Base-by-base conservation (phyloP, 2,797 vertebrate species). In the Xerus rutilus region DNA sequence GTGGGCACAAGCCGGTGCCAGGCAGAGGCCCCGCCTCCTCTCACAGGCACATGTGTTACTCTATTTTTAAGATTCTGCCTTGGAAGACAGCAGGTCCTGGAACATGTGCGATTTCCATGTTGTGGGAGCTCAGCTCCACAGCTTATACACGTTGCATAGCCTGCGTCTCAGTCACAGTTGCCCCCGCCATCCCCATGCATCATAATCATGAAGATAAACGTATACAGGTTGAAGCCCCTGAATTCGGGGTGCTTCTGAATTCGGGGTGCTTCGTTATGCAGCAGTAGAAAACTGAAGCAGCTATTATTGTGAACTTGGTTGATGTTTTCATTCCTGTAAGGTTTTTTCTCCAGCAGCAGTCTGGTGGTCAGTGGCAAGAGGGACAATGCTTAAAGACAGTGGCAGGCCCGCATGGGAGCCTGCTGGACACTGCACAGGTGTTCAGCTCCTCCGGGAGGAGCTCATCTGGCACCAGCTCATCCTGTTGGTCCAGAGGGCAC, bases 21-120 rank as follows among this genome's bases (percentile, higher is more conserved):
- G 35, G 18, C 5, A 0, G 78, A 8, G 7, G 35, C 5, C 49
- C 67, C 14, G 1, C 11, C 28, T 23, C 35, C 25, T 0, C 30
- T 45, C 7, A 23, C 30, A 5, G 5, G 62, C 52, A 54, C 54
- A 62, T 49, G 83, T 30, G 45, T 25, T 13, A n/a, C 43, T 92
- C 93, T 86, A 23, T 96, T 79, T 94, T 94, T 64, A 79, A 78
- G 84, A 49, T 43, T 12, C 78, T 28, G 76, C 85, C 59, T 93
- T 62, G 90, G 93, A 92, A 86, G 13, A 54, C 82, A 45, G 92
- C 30, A 1, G 39, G 0, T 54, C 74, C 93, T 32, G 74, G 76
- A 89, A 86, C 32, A 28, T 4, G 30, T 30, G 70, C 69, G 23
- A 1, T 72, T 57, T 79, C 78, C 69, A n/a, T 0, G 17, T 45